These are phyloP conservation scores for Labroides dimidiatus DNA, from an alignment of 2,797 vertebrate species.

Conservation along the genomic window DNA sequence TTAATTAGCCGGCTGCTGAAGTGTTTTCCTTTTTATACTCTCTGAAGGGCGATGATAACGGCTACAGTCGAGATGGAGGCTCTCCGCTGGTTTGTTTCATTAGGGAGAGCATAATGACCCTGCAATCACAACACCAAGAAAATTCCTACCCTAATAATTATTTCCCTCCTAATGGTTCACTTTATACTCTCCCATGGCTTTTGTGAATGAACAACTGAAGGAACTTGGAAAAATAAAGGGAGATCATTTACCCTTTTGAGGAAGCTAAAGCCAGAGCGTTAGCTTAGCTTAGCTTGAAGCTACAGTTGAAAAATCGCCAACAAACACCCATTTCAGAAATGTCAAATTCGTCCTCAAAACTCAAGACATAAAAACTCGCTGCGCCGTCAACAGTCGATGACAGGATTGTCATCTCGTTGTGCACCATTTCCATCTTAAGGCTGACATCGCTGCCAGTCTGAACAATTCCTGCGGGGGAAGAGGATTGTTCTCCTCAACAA, in stretches of 20 bases:
- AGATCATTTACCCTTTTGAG: background rate
- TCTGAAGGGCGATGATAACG: conserved; percentile 77
- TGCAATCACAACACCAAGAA: conserved; percentile 72
- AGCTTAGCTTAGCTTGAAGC: too few relatives aligned
- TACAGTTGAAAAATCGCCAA: background rate
- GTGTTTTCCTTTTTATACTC: conserved; percentile 78
- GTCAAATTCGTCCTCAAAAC: too few relatives aligned
- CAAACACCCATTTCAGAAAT: too few relatives aligned
- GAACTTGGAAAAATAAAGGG: conserved; percentile 16
- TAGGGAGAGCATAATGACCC: conserved; percentile 74
- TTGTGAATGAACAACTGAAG: conserved; percentile 45
- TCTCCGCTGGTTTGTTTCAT: conserved; percentile 76
- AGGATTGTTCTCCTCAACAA: too few relatives aligned
- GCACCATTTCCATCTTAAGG: too few relatives aligned
- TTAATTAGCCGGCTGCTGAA: conserved; percentile 81
- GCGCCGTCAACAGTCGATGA: too few relatives aligned
- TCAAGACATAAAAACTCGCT: too few relatives aligned
- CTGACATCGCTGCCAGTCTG: too few relatives aligned
- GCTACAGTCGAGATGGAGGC: conserved; percentile 66
- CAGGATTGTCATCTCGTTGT: too few relatives aligned
- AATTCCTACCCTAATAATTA: conserved; percentile 71
- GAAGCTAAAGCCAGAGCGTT: background rate
- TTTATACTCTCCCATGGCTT: conserved; percentile 41
- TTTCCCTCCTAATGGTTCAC: conserved; percentile 60
- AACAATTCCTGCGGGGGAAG: too few relatives aligned